These are phyloP conservation scores for Naso thynnoides DNA, from an alignment of 2,797 vertebrate species.

Conservation along the genomic window DNA sequence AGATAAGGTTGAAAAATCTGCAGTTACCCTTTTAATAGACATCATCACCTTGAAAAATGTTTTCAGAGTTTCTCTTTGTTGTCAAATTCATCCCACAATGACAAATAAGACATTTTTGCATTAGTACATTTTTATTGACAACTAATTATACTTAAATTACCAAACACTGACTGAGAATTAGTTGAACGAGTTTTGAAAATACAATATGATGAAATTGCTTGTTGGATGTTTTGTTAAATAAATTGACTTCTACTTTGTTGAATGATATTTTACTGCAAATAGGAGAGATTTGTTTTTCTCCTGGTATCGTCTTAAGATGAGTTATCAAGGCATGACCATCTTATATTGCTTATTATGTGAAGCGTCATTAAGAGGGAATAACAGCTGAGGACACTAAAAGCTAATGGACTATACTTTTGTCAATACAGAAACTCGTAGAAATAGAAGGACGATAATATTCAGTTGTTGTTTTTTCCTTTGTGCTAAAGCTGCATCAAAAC, in stretches of 20 bases:
- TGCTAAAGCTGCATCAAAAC: slow-evolving; percentile 38
- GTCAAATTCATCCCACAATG: background rate
- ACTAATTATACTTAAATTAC: background rate
- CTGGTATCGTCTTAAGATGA: no score
- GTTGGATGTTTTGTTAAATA: background rate
- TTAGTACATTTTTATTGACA: slow-evolving; percentile 2
- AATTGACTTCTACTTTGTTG: no score
- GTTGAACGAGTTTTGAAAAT: background rate
- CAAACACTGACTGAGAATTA: background rate
- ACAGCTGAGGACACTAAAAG: slow-evolving; percentile 50
- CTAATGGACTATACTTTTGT: slow-evolving; percentile 61
- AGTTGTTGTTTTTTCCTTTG: slow-evolving; percentile 46
- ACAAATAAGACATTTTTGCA: background rate
- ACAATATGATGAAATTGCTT: background rate
- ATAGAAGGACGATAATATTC: slow-evolving; percentile 36
- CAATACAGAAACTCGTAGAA: slow-evolving; percentile 47
- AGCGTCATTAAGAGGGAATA: slow-evolving; percentile 47
- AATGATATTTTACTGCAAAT: background rate
- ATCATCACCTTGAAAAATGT: background rate
- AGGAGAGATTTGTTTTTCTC: no score
- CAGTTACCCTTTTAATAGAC: no score
- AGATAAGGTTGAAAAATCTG: no score
- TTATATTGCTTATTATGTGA: slow-evolving; percentile 30
- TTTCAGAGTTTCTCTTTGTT: background rate
- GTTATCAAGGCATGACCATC: slow-evolving; percentile 20